Percentiles rank a stretch among this genome's conserved stretches.
Evolutionary conservation across 1,140 invertebrate genomes (phyloP).

Genomic region (Drosophila cardini): DNA sequence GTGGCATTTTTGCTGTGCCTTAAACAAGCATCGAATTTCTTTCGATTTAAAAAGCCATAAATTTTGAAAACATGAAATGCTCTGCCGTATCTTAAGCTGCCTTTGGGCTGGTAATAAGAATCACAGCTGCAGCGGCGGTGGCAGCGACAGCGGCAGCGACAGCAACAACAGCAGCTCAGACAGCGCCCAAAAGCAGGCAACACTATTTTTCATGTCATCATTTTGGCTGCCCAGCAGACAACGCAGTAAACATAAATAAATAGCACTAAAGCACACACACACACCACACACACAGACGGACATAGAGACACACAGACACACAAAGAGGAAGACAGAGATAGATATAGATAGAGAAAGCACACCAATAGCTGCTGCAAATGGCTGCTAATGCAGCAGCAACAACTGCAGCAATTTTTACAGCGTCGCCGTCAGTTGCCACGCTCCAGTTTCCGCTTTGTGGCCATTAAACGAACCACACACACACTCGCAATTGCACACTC

Average conservation of each 20-base stretch:
- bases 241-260: conserved; percentile 78
- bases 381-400: conserved; percentile 77
- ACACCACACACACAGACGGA: background rate
- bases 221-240: conserved; percentile 53
- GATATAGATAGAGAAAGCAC: conserved; percentile 9
- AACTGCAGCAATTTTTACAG: conserved; percentile 63
- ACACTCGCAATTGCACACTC: conserved; percentile 49
- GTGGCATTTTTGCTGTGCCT: conserved; percentile 54
- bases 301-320: background rate
- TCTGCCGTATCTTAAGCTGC: conserved; percentile 19
- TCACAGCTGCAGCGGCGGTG: conserved; percentile 17
- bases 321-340: background rate
- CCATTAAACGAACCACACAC: conserved; percentile 72
- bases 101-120: conserved; percentile 40
- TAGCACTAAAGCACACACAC: conserved; percentile 63
- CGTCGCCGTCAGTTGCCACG: conserved; percentile 62
- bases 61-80: conserved; percentile 56
- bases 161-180: conserved; percentile 1
- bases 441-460: conserved; percentile 81
- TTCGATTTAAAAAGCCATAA: conserved; percentile 81
- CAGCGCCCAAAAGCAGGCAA: conserved; percentile 68
- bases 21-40: conserved; percentile 76
- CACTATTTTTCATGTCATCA: conserved; percentile 82
- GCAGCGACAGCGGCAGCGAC: conserved; percentile 30
- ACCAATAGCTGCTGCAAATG: conserved; percentile 77